phyloP scores from a whole-genome alignment of 2,113 vertebrate genomes.

The Poeciliopsis occidentalis region DNA sequence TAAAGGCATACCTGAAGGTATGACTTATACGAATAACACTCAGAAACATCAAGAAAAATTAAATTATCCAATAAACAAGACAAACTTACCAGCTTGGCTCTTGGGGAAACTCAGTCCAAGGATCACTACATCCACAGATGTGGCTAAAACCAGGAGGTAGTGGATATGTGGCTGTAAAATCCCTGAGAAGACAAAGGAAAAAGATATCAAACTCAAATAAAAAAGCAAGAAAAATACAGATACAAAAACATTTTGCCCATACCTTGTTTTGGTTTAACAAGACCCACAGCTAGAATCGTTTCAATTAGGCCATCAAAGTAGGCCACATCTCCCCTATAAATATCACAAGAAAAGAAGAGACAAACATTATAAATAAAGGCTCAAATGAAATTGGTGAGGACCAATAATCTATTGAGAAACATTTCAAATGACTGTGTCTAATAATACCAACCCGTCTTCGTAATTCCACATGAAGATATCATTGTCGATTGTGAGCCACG shows the following conservation, averaged over 20 bases:
- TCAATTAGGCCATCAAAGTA: conserved; percentile 98
- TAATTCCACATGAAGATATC: conserved; percentile 99
- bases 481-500: conserved; percentile 97
- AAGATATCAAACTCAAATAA: not conserved
- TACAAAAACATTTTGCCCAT: not conserved
- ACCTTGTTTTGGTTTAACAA: conserved; percentile 96
- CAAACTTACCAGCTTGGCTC: conserved; percentile 85
- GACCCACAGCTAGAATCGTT: conserved; percentile 95
- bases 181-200: conserved; percentile 76
- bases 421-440: not conserved
- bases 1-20: not conserved
- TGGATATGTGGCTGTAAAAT: conserved; percentile 96
- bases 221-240: not conserved
- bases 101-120: conserved; percentile 92
- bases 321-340: conserved; percentile 89
- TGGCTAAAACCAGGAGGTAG: conserved; percentile 92
- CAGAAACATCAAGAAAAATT: not conserved
- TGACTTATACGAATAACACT: not conserved
- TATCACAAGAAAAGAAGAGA: not conserved
- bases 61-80: not conserved
- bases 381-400: not conserved
- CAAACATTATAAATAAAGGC: not conserved
- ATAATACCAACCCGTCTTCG: conserved; percentile 89
- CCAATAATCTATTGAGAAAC: not conserved
- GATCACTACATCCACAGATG: conserved; percentile 96